phyloP scores from a whole-genome alignment of 1,140 invertebrate species.

The Cecropterus lyciades region DNA sequence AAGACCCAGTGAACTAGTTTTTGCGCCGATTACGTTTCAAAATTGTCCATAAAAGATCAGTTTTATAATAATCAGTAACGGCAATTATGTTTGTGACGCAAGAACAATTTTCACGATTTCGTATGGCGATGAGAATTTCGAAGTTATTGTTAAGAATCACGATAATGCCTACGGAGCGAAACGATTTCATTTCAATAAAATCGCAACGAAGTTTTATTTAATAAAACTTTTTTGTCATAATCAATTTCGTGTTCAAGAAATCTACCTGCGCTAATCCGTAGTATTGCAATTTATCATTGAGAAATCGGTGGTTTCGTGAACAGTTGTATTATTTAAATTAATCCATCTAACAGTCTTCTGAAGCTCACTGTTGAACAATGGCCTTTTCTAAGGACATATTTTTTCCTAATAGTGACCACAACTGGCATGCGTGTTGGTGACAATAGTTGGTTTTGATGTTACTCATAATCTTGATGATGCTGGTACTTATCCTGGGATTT shows the following conservation, averaged over 20 bases:
- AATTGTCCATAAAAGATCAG: conserved; percentile 63
- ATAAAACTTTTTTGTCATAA: conserved; percentile 44
- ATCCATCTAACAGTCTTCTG: too few species aligned
- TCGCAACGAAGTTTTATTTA: conserved; percentile 61
- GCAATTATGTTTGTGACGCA: conserved; percentile 72
- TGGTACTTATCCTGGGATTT: too few species aligned
- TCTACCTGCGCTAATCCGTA: conserved; percentile 25
- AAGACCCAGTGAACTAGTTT: conserved; percentile 28
- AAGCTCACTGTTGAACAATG: too few species aligned
- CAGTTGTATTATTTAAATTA: neutral
- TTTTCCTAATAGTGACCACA: too few species aligned
- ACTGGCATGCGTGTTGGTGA: too few species aligned
- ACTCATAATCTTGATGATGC: too few species aligned
- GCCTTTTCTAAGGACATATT: too few species aligned
- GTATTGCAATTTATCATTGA: conserved; percentile 5
- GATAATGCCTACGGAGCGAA: conserved; percentile 59
- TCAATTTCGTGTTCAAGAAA: conserved; percentile 34
- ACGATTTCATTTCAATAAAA: conserved; percentile 61
- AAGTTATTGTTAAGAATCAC: conserved; percentile 76
- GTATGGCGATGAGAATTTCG: conserved; percentile 63
- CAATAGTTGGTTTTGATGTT: too few species aligned
- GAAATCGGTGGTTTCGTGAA: conserved; percentile 7
- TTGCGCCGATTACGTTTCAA: conserved; percentile 41
- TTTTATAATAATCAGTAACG: conserved; percentile 71
- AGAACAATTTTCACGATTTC: conserved; percentile 74